Evolutionary conservation across 2,888 invertebrate genomes (phyloP).

Genomic region (Drosophila testacea): DNA sequence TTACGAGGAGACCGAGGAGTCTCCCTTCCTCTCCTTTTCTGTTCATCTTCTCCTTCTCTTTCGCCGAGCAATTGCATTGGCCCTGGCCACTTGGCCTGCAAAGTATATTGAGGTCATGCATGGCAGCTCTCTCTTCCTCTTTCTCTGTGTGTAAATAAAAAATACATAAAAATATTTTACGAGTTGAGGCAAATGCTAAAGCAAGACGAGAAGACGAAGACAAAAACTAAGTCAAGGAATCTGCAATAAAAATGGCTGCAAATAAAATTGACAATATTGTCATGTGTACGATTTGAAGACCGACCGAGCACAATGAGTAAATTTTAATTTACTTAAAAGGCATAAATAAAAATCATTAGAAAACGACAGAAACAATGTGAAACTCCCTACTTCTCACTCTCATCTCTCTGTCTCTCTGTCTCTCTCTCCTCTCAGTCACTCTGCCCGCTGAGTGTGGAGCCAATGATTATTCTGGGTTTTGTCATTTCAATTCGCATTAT

Average conservation of each 20-base stretch:
- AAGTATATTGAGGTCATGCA: conserved; percentile 75
- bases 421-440: neutral
- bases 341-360: conserved; percentile 67
- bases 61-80: conserved; percentile 65
- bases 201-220: conserved; percentile 24
- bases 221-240: conserved; percentile 53
- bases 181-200: conserved; percentile 69
- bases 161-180: conserved; percentile 24
- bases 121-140: conserved; percentile 41
- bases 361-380: conserved; percentile 13
- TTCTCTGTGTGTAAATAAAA: conserved; percentile 39
- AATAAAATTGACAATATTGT: conserved; percentile 81
- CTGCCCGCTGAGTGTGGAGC: conserved; percentile 59
- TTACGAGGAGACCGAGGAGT: conserved; percentile 45
- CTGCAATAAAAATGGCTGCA: conserved; percentile 75
- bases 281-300: conserved; percentile 62
- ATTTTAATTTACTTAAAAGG: conserved; percentile 80
- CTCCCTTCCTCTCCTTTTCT: neutral
- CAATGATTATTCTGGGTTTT: conserved; percentile 83
- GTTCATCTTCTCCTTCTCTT: neutral
- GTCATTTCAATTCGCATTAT: conserved; percentile 83
- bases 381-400: neutral
- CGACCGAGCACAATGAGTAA: conserved; percentile 57
- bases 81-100: conserved; percentile 50
- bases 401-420: neutral